Evolutionary conservation across 2,113 vertebrate genomes (phyloP).

Genomic region (Brevimyrus niger): DNA sequence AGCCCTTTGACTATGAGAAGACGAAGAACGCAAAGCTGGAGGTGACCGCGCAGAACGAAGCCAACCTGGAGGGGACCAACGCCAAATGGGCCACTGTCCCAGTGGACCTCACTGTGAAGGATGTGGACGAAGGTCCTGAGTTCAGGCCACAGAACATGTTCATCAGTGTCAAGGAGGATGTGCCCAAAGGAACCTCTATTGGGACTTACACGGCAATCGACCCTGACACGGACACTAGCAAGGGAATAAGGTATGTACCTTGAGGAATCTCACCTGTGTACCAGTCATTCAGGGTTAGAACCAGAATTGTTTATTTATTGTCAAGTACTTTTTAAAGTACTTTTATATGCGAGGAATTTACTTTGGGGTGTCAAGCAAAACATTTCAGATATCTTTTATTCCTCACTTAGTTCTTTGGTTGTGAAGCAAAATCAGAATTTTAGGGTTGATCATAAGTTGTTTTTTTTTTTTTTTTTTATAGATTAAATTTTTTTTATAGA

Average conservation of each 20-base stretch:
- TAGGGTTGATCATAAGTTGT: neutral
- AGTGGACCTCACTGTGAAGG: constrained; percentile 58
- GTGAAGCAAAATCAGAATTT: neutral
- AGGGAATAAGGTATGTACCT: constrained; percentile 62
- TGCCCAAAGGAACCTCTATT: constrained; percentile 49
- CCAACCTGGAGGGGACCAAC: constrained; percentile 51
- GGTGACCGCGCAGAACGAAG: constrained; percentile 66
- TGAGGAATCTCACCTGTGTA: constrained; percentile 31
- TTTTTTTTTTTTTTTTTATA: no score
- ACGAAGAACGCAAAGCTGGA: constrained; percentile 47
- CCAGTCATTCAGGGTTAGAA: neutral
- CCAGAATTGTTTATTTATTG: neutral
- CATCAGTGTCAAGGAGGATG: constrained; percentile 63
- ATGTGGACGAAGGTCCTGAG: constrained; percentile 72
- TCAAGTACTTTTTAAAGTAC: neutral
- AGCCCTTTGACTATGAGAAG: constrained; percentile 72
- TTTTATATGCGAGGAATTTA: neutral
- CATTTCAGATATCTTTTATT: neutral
- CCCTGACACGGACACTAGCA: constrained; percentile 60
- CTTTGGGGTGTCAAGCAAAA: neutral
- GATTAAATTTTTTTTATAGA: neutral
- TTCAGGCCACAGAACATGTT: constrained; percentile 53
- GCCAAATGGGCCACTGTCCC: constrained; percentile 51
- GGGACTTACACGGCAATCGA: constrained; percentile 61
- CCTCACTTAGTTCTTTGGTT: neutral